Base-by-base conservation (phyloP, 30 jellyfish, hydroid and myxozoan species). In the Chrysaora quinquecirrha region DNA sequence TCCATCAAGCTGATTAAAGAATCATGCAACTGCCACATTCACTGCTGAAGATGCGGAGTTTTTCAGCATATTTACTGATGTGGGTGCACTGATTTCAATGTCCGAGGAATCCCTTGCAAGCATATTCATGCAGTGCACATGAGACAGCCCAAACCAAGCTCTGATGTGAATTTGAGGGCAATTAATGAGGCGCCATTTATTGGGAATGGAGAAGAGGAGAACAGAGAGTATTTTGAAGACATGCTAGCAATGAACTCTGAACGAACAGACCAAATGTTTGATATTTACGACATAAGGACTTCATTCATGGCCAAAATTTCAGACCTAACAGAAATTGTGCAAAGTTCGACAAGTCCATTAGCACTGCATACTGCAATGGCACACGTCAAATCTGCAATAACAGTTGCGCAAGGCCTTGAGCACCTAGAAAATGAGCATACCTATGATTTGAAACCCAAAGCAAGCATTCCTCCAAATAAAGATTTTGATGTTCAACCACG, bases 71-170 rank as follows among this genome's bases (percentile, higher is more conserved):
- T 54, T 68, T 82, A 70, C 31, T 47, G 48, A 28, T 82, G 78
- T 70, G 50, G 78, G 34, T 82, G 92, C 56, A 33, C 48, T 25
- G 87, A 67, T 71, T 69, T 67, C 73, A 67, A 67, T 9, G 68
- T 82, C 7, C 76, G 78, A 50, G 86, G 85, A 52, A 52, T 82
- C 6, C 35, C 92, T 10, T 69, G 82, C 71, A 82, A 66, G 86
- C 92, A 82, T 47, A 79, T 34, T 25, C 83, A 66, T 38, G 83
- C 90, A 34, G 90, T 79, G 14, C 90, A 79, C 32, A 66, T 34
- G 78, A 66, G 62, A 33, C 63, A 20, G 78, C 28, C 78, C 14
- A 23, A 66, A 11, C 27, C 64, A 30, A 12, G 64, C 22, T 63
- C 10, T 20, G 78, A 66, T 2, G 78, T 22, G 28, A 66, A 66